Base-by-base conservation (phyloP, 2,797 vertebrate species). In the Urosaurus nigricauda region DNA sequence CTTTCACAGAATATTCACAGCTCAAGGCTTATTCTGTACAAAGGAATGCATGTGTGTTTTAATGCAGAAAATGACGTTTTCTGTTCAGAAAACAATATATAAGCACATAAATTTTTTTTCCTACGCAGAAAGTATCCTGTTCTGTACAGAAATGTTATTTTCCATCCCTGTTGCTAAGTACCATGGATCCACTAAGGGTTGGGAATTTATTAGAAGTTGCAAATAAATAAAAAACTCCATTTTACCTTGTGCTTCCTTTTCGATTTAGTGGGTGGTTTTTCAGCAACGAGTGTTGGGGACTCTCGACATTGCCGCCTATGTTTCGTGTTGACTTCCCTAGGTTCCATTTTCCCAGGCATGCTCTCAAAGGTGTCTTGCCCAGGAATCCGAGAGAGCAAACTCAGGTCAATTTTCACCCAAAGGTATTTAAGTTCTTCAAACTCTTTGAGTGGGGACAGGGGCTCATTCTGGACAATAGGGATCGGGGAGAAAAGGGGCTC, bases 401-500 rank as follows among this genome's bases (percentile, higher is more conserved):
- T 97, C 91, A 99, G 97, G 88, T 99, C 97, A 89, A 99, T 99
- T 96, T 99, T 99, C 94, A 99, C 99, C 98, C 98, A 99, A 82
- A 99, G 96, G 86, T 97, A 98, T 95, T 98, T 98, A 83, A 97
- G 94, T 37, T 98, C 98, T 87, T 98, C 98, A 2, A 97, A 98
- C 63, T 99, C 98, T 91, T 95, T 96, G 35, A 98, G 90, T 0
- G 98, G 98, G 53, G 98, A 98, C 40, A 98, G 93, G 90, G 98
- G 97, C 94, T 97, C 97, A n/a, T 97, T 98, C 87, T 98, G 98
- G 60, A 96, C 96, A 0, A 96, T 94, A 84, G 97, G 96, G 93
- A 97, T 91, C 29, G 98, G 92, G 91, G 98, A 94, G 95, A 98
- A 98, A 85, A 97, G 90, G 58, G 94, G 95, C 16, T 97, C 98